Evolutionary conservation across 2,797 vertebrate genomes (phyloP).

Genomic region (Clarias fuscus): DNA sequence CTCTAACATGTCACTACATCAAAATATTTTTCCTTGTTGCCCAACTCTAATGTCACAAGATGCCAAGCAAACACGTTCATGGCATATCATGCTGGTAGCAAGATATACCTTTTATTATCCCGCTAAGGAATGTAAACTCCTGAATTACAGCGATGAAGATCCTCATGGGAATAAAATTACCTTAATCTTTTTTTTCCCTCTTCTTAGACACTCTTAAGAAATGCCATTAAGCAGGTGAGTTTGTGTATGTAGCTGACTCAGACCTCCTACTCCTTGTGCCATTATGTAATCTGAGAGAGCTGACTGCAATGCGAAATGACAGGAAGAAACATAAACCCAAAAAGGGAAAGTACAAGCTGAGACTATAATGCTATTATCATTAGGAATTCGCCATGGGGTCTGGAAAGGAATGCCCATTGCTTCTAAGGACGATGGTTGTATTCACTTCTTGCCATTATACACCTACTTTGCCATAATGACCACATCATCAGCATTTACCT

Average conservation of each 20-base stretch:
- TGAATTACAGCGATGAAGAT: neutral
- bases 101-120: slow-evolving; percentile 2
- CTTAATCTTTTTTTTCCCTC: slow-evolving; percentile 3
- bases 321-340: slow-evolving; percentile 16
- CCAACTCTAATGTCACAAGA: slow-evolving; percentile 1
- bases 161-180: slow-evolving; percentile 18
- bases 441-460: slow-evolving; percentile 10
- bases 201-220: slow-evolving; percentile 22
- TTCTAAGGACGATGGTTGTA: neutral
- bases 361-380: slow-evolving; percentile 13
- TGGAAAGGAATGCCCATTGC: slow-evolving; percentile 6
- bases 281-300: slow-evolving; percentile 18
- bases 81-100: neutral
- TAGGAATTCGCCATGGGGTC: neutral
- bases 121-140: slow-evolving; percentile 13
- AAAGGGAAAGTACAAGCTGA: slow-evolving; percentile 1
- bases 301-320: slow-evolving; percentile 14
- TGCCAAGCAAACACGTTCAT: neutral
- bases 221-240: slow-evolving; percentile 10
- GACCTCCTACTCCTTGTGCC: slow-evolving; percentile 5
- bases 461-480: slow-evolving; percentile 21
- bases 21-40: slow-evolving; percentile 2
- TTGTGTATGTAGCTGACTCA: slow-evolving; percentile 14
- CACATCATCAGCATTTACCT: slow-evolving; percentile 13
- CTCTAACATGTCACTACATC: neutral